Percentiles rank a stretch among this genome's conserved stretches.
Evolutionary conservation across 30 jellyfish, hydroid and myxozoan species (phyloP).

Genomic region (Cassiopea andromeda): DNA sequence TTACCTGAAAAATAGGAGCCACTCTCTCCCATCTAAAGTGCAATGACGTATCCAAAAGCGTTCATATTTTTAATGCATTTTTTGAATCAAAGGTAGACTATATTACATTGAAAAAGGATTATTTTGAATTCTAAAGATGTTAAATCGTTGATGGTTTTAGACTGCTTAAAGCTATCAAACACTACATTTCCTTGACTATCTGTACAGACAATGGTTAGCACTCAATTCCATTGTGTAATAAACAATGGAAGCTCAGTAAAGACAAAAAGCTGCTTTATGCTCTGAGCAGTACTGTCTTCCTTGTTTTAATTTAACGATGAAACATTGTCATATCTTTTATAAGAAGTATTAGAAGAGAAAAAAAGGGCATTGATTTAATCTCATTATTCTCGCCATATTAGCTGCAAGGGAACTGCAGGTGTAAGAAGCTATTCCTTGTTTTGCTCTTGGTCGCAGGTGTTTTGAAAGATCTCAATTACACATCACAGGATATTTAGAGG

Average conservation of each 20-base stretch:
- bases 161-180: background rate
- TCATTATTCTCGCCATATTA: constrained; percentile 3
- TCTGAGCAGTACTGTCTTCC: background rate
- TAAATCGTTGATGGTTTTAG: background rate
- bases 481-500: background rate
- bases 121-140: background rate
- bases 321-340: constrained; percentile 8
- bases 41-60: no score
- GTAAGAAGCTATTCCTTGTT: constrained; percentile 2
- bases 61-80: no score
- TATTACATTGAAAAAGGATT: background rate
- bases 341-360: background rate
- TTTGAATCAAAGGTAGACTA: no score
- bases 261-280: background rate
- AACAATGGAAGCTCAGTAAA: background rate
- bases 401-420: constrained; percentile 12
- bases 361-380: background rate
- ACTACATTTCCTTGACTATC: background rate
- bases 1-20: no score
- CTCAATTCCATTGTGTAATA: background rate
- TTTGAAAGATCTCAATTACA: background rate
- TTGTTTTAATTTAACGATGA: background rate
- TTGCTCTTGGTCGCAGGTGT: background rate
- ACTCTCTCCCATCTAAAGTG: no score
- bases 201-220: background rate